Conservation (phyloP, 2,888 invertebrate species). For the Leptinotarsa juncta region DNA sequence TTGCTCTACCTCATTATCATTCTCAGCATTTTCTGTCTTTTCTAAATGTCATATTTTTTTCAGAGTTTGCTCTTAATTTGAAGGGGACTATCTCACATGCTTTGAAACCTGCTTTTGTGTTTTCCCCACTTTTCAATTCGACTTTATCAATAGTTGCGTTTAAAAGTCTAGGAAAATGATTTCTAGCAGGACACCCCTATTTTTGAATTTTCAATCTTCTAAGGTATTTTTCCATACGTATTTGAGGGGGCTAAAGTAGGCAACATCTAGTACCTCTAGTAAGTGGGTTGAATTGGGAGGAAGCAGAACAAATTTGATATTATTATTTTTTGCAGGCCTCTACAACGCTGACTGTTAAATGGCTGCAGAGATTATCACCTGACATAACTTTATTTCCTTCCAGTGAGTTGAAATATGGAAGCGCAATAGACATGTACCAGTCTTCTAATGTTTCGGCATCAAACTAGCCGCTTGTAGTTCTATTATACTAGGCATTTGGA, state of each 20-base stretch:
- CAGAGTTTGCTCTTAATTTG: constrained; percentile 24
- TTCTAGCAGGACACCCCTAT: constrained; percentile 35
- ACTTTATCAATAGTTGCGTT: constrained; percentile 36
- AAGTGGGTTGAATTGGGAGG: constrained; percentile 45
- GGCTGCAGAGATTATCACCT: constrained; percentile 53
- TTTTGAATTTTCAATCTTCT: constrained; percentile 44
- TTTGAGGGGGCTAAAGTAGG: constrained; percentile 47
- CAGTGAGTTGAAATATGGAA: constrained; percentile 26
- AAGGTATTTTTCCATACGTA: constrained; percentile 46
- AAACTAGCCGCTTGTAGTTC: constrained; percentile 27
- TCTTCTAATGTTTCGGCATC: constrained; percentile 4
- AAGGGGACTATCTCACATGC: constrained; percentile 23
- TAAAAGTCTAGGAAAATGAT: constrained; percentile 31
- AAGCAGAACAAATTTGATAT: constrained; percentile 48
- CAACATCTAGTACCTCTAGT: constrained; percentile 43
- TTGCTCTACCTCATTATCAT: background rate
- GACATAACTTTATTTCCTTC: constrained; percentile 51
- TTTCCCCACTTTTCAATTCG: background rate
- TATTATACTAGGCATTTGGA: constrained; percentile 31
- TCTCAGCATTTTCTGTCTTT: constrained; percentile 24
- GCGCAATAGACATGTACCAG: constrained; percentile 14
- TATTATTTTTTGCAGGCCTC: constrained; percentile 47
- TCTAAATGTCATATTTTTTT: constrained; percentile 24
- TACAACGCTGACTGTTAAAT: constrained; percentile 46
- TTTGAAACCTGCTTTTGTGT: background rate